phyloP scores from a whole-genome alignment of 2,797 vertebrate genomes.

The Pangasius sanitwongsei region DNA sequence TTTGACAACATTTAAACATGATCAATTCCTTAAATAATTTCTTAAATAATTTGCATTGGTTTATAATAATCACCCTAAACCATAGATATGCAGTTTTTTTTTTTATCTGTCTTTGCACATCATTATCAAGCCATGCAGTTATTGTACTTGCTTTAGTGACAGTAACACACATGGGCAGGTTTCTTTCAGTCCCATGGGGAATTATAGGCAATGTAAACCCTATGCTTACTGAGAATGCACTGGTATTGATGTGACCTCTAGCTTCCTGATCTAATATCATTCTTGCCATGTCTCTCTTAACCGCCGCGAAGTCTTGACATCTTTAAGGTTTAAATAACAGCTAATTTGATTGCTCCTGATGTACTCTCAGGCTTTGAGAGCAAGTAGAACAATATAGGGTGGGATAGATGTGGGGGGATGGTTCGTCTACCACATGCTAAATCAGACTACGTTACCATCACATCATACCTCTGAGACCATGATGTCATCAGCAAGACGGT shows the following conservation, averaged over 20 bases:
- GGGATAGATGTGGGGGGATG: background rate
- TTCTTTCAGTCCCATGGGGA: background rate
- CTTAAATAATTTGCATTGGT: background rate
- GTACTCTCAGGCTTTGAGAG: background rate
- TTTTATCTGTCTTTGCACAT: background rate
- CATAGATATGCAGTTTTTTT: background rate
- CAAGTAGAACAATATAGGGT: constrained; percentile 12
- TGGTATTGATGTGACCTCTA: background rate
- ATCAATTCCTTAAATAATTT: background rate
- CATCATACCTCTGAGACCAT: constrained; percentile 60
- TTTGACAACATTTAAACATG: too few species aligned
- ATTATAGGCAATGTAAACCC: background rate
- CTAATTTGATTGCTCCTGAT: background rate
- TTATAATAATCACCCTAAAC: background rate
- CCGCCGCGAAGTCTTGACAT: background rate
- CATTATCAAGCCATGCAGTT: background rate
- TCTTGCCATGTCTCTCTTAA: background rate
- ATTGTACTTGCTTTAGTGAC: background rate
- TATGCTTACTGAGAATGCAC: background rate
- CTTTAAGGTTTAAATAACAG: constrained; percentile 7
- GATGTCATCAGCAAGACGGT: constrained; percentile 58
- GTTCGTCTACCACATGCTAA: constrained; percentile 33
- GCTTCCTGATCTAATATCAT: background rate
- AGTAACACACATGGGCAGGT: background rate
- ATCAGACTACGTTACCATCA: constrained; percentile 63